These are phyloP conservation scores for Vireo altiloquus DNA, from an alignment of 2,113 vertebrate genomes.

Conservation along the genomic window DNA sequence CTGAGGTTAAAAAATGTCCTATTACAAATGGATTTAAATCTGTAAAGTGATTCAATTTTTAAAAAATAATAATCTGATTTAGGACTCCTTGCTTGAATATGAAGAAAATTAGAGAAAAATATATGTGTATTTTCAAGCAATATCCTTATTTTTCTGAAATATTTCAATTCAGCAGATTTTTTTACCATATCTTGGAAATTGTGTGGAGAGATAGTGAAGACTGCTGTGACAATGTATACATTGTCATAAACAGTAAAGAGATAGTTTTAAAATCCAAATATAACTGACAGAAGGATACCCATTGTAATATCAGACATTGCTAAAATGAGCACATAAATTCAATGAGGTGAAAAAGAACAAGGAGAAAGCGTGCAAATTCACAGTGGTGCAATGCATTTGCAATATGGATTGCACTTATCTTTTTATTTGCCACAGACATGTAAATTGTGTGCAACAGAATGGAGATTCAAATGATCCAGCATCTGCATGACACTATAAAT, in stretches of 20 bases:
- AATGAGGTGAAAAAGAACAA: constrained; percentile 26
- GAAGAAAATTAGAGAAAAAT: not conserved
- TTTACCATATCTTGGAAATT: constrained; percentile 36
- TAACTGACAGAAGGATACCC: constrained; percentile 48
- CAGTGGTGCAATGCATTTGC: constrained; percentile 54
- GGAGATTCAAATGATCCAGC: constrained; percentile 63
- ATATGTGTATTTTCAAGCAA: not conserved
- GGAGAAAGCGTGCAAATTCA: constrained; percentile 63
- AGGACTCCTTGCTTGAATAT: not conserved
- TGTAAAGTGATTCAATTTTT: not conserved
- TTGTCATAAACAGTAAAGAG: not conserved
- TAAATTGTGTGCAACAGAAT: constrained; percentile 72
- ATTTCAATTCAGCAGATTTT: not conserved
- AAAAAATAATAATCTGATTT: not conserved
- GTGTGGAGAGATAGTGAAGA: constrained; percentile 48
- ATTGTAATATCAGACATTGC: constrained; percentile 29
- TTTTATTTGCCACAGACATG: constrained; percentile 73
- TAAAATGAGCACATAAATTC: constrained; percentile 66
- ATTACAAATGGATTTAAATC: not conserved
- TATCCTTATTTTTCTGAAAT: constrained; percentile 28
- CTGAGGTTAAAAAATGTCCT: not conserved
- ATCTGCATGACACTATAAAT: constrained; percentile 66
- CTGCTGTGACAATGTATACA: constrained; percentile 30
- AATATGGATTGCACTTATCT: constrained; percentile 78
- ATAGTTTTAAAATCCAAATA: constrained; percentile 60